Conservation (phyloP, 2,888 invertebrate genomes). For the Saturnia japonica region DNA sequence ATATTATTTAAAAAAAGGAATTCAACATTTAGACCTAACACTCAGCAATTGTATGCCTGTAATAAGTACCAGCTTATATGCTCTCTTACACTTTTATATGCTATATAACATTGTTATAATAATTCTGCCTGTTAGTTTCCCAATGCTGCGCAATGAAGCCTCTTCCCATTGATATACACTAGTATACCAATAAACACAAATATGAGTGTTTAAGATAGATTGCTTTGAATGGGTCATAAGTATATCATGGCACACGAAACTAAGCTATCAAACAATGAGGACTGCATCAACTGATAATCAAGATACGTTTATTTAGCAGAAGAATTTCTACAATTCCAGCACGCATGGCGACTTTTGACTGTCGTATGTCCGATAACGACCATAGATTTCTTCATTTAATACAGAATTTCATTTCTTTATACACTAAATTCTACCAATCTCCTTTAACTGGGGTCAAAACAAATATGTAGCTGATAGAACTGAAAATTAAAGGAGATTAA, state of each 20-base stretch:
- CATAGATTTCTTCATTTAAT: neutral
- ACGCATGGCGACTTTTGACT: conserved; percentile 67
- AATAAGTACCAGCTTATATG: neutral
- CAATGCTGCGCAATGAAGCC: no score
- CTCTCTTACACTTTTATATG: neutral
- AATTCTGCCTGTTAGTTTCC: no score
- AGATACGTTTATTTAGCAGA: neutral
- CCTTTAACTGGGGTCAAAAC: conserved; percentile 1
- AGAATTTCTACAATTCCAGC: conserved; percentile 55
- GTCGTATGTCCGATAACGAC: conserved; percentile 21
- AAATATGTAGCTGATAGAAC: conserved; percentile 1
- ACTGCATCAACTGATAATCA: neutral
- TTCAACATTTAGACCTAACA: neutral
- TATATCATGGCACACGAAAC: neutral
- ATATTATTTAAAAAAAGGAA: neutral
- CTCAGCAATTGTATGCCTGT: neutral
- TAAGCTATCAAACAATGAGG: neutral
- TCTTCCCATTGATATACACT: no score
- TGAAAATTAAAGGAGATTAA: conserved; percentile 51
- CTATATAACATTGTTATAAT: no score
- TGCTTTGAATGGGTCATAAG: neutral
- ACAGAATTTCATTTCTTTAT: neutral
- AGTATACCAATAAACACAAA: neutral
- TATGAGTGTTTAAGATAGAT: neutral
- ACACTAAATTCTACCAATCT: conserved; percentile 21